phyloP scores from a whole-genome alignment of 2,113 vertebrate species.

The Pantherophis guttatus region DNA sequence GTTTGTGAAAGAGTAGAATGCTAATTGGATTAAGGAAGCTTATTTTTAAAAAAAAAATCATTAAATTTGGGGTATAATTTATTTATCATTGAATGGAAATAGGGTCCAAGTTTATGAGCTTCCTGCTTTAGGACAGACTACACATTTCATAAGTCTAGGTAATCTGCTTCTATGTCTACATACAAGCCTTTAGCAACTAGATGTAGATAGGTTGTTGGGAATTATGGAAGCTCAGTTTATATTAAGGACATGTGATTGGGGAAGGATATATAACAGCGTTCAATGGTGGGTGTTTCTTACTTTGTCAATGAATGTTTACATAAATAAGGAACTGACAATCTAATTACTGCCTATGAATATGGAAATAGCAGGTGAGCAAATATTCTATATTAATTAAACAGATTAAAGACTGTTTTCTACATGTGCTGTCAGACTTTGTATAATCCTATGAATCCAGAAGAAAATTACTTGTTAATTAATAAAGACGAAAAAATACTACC shows the following conservation, averaged over 20 bases:
- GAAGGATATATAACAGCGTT: neutral
- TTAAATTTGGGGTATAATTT: neutral
- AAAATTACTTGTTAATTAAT: slow-evolving; percentile 19
- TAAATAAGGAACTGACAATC: slow-evolving; percentile 5
- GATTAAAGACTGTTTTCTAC: slow-evolving; percentile 17
- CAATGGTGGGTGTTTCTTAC: neutral
- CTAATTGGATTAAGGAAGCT: neutral
- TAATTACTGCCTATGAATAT: slow-evolving; percentile 20
- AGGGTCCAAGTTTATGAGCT: neutral
- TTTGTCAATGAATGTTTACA: slow-evolving; percentile 13
- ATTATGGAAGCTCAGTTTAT: neutral
- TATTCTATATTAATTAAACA: slow-evolving; percentile 28
- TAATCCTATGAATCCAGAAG: slow-evolving; percentile 28
- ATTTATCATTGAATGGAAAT: neutral
- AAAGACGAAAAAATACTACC: slow-evolving; percentile 4
- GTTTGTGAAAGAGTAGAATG: neutral
- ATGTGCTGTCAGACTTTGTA: slow-evolving; percentile 14
- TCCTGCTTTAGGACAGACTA: neutral
- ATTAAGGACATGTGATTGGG: neutral
- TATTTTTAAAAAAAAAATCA: neutral
- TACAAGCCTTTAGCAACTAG: neutral
- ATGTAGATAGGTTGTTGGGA: neutral
- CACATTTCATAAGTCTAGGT: neutral
- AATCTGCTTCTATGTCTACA: neutral
- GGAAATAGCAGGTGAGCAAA: slow-evolving; percentile 18